Conservation (phyloP, 2,888 invertebrate species). For the Chirona hameri region DNA sequence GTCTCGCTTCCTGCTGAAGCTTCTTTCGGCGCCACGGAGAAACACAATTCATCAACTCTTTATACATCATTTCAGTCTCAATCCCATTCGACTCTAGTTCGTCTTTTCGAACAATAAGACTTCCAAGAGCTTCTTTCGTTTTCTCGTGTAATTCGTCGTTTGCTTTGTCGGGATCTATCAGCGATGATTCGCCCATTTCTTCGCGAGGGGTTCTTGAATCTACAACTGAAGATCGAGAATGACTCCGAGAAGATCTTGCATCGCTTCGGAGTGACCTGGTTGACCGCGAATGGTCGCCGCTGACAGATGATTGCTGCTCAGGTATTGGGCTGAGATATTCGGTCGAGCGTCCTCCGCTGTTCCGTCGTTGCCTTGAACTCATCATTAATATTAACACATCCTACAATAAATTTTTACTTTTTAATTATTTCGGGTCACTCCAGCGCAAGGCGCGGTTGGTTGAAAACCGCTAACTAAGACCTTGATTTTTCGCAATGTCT, state of each 20-base stretch:
- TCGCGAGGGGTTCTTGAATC: background rate
- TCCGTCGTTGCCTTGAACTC: background rate
- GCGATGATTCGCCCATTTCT: background rate
- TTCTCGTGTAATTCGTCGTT: constrained; percentile 1
- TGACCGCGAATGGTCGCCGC: background rate
- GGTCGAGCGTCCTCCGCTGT: background rate
- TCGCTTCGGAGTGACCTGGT: background rate
- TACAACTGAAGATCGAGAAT: background rate
- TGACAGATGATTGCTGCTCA: background rate
- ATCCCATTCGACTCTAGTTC: background rate
- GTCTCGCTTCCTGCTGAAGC: background rate
- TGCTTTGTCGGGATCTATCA: background rate
- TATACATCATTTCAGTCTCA: constrained; percentile 13
- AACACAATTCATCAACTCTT: background rate
- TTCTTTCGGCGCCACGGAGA: constrained; percentile 13
- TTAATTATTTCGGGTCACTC: background rate
- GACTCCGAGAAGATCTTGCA: constrained; percentile 9
- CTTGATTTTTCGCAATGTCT: background rate
- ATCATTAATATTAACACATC: background rate
- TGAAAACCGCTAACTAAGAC: background rate
- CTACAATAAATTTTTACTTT: background rate
- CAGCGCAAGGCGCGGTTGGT: background rate
- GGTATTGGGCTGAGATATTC: background rate
- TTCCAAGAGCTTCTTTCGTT: constrained; percentile 6
- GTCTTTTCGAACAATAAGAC: constrained; percentile 9